Evolutionary conservation across 1,140 invertebrate genomes (phyloP).

Genomic region (Wasmannia auropunctata): DNA sequence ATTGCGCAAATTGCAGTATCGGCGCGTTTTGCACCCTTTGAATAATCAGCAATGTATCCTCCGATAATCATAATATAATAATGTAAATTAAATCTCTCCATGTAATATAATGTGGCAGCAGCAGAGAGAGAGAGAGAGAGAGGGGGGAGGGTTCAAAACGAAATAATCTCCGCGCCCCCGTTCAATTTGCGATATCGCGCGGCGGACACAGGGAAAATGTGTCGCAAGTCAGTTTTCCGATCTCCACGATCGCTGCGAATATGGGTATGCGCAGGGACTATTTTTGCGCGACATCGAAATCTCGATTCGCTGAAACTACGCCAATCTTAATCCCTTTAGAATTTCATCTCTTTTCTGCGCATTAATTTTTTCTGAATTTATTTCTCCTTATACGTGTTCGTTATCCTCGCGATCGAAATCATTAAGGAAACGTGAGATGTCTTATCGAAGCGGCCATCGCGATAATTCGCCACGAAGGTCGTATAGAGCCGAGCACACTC

Average conservation of each 20-base stretch:
- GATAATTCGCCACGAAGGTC: conserved; percentile 14
- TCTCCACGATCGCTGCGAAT: neutral
- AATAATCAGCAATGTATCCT: neutral
- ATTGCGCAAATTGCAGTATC: neutral
- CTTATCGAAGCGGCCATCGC: conserved; percentile 9
- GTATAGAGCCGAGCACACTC: neutral
- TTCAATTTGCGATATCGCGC: neutral
- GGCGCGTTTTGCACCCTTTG: conserved; percentile 1
- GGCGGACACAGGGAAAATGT: neutral
- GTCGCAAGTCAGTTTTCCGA: neutral
- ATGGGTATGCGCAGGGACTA: neutral
- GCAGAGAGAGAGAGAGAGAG: too few species aligned
- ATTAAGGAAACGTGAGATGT: conserved; percentile 40
- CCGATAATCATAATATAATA: conserved; percentile 13
- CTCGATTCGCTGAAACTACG: neutral
- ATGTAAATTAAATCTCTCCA: conserved; percentile 15
- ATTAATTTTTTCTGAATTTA: neutral
- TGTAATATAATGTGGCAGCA: neutral
- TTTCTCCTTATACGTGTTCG: neutral
- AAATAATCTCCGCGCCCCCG: neutral
- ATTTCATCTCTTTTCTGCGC: neutral
- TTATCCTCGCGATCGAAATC: conserved; percentile 27
- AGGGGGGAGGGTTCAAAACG: conserved; percentile 14
- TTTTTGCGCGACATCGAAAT: neutral
- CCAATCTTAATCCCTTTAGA: neutral